phyloP scores from a whole-genome alignment of 2,113 vertebrate genomes.

The Numenius arquata region DNA sequence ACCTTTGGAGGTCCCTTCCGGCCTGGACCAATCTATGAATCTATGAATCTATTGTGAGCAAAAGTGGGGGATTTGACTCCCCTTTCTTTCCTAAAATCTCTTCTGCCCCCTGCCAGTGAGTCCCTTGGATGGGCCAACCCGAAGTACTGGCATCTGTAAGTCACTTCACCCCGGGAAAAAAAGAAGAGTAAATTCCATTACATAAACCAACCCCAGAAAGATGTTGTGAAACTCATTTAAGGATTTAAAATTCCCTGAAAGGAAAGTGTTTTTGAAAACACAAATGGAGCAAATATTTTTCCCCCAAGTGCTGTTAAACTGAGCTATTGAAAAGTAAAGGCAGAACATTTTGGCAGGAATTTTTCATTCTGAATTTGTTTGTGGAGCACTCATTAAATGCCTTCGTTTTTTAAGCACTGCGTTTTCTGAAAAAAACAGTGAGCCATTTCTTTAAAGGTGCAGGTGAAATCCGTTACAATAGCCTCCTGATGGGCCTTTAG shows the following conservation, averaged over 20 bases:
- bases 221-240: neutral
- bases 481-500: neutral
- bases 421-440: neutral
- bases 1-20: too few species aligned
- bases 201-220: neutral
- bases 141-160: neutral
- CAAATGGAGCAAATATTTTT: neutral
- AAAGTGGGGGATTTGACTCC: neutral
- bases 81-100: neutral
- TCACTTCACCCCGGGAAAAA: neutral
- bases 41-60: too few species aligned
- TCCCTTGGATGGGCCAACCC: neutral
- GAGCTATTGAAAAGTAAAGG: neutral
- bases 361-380: neutral
- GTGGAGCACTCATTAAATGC: neutral
- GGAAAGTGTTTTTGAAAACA: neutral
- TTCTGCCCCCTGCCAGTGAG: rapidly evolving
- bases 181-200: neutral
- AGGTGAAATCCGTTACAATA: neutral
- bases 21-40: too few species aligned
- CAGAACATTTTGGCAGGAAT: neutral
- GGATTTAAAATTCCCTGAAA: neutral
- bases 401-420: neutral
- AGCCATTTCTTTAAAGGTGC: neutral
- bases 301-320: neutral